A percentile compares a stretch with the other conserved stretches of the same genome.
Conservation (phyloP, 2,888 invertebrate genomes). For the Linnaemya vulpina region DNA sequence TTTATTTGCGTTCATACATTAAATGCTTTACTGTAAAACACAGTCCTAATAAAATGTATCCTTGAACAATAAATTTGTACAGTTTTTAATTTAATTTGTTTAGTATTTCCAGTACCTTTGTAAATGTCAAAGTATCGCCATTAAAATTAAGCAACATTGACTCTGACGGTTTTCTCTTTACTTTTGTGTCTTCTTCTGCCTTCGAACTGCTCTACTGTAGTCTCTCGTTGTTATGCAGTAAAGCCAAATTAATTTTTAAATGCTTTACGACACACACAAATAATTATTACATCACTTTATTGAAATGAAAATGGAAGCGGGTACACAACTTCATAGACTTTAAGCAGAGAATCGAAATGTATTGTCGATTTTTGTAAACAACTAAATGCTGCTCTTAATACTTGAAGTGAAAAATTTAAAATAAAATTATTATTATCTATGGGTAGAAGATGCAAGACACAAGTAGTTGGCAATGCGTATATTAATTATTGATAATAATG, state of each 20-base stretch:
- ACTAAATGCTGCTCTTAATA: too few species aligned
- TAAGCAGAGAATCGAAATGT: not conserved
- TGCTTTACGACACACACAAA: not conserved
- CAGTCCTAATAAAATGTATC: not conserved
- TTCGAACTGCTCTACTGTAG: not conserved
- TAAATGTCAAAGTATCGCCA: conserved; percentile 5
- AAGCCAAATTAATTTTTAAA: conserved; percentile 1
- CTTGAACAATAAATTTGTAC: not conserved
- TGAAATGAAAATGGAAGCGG: not conserved
- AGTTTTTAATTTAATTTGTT: not conserved
- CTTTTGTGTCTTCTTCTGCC: not conserved
- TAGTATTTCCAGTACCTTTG: not conserved
- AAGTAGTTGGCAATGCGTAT: too few species aligned
- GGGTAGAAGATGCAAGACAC: too few species aligned
- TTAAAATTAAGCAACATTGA: not conserved
- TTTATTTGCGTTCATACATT: not conserved
- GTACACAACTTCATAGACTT: not conserved
- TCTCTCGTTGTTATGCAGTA: conserved; percentile 31
- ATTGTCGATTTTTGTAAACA: not conserved
- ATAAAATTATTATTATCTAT: too few species aligned
- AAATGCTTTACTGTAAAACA: not conserved
- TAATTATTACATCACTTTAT: not conserved
- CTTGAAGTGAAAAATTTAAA: too few species aligned
- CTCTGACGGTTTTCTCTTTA: not conserved
- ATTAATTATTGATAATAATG: too few species aligned